Conservation (phyloP, 2,113 vertebrate species). For the Anguilla rostrata region DNA sequence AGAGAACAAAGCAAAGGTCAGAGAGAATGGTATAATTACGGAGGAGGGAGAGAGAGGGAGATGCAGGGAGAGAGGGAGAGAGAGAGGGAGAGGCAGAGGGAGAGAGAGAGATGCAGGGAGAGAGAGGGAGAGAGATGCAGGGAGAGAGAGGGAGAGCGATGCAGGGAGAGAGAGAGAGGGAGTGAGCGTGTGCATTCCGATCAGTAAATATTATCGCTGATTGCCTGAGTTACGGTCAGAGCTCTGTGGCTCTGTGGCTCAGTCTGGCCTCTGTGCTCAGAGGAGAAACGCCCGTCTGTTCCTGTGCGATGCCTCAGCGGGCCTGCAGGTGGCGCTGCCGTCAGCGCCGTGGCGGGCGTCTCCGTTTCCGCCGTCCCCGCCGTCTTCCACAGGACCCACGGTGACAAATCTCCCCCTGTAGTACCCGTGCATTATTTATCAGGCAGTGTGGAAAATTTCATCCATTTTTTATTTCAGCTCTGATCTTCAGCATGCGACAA, state of each 20-base stretch:
- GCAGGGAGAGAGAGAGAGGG: no score
- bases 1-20: no score
- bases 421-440: background rate
- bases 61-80: no score
- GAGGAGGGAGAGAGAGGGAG: no score
- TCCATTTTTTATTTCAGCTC: background rate
- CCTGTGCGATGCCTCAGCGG: background rate
- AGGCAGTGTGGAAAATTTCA: background rate
- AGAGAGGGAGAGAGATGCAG: no score
- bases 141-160: no score
- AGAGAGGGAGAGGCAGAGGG: no score
- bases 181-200: conserved; percentile 35
- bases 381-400: no score
- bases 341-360: background rate
- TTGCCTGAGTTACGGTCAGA: background rate
- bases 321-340: background rate
- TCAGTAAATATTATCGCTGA: background rate
- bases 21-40: no score
- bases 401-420: background rate
- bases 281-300: background rate
- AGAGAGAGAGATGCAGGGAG: no score
- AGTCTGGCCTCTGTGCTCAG: background rate
- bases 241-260: background rate
- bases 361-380: background rate
- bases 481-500: no score